Conservation (phyloP, 2,797 vertebrate genomes). For the Tolypeutes matacus region DNA sequence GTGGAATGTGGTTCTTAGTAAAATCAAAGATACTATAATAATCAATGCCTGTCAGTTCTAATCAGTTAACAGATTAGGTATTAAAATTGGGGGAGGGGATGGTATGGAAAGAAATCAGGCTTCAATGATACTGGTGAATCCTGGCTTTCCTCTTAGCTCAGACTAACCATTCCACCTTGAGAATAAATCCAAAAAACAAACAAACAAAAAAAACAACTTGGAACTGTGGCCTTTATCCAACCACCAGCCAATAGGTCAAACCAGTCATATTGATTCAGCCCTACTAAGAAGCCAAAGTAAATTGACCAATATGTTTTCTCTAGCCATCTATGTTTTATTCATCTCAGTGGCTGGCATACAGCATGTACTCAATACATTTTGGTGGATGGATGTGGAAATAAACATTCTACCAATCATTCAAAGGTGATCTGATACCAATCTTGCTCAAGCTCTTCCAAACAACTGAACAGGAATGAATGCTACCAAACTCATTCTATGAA, state of each 20-base stretch:
- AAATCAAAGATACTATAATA: conserved; percentile 2
- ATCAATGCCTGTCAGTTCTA: not conserved
- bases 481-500: no score
- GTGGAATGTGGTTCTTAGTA: not conserved
- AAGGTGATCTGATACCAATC: no score
- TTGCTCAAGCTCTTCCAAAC: no score
- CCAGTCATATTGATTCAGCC: not conserved
- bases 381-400: no score
- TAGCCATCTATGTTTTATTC: not conserved
- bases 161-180: not conserved
- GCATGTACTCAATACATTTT: not conserved
- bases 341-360: not conserved
- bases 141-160: not conserved
- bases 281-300: not conserved
- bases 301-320: not conserved
- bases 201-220: not conserved
- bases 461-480: no score
- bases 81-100: not conserved
- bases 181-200: not conserved
- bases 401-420: no score
- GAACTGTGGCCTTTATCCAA: not conserved
- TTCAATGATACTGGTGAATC: conserved; percentile 5
- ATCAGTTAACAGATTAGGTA: not conserved
- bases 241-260: not conserved
- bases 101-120: not conserved